phyloP scores from a whole-genome alignment of 2,113 vertebrate species.

The Holacanthus passer region DNA sequence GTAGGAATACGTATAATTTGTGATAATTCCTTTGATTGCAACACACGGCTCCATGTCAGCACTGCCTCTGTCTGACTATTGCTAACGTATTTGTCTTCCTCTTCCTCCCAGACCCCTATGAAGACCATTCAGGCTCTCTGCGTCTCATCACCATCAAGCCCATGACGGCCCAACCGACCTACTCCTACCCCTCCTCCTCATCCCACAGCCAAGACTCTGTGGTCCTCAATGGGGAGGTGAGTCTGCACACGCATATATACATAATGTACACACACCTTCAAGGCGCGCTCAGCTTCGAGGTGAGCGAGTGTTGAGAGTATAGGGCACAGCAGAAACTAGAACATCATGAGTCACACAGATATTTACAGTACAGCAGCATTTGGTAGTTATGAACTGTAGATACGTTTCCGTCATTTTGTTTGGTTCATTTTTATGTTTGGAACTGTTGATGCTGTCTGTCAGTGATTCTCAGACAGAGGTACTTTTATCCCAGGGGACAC shows the following conservation, averaged over 20 bases:
- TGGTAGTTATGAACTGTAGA: background rate
- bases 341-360: conserved; percentile 14
- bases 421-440: background rate
- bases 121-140: conserved; percentile 93
- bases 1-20: background rate
- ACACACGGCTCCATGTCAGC: background rate
- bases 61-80: background rate
- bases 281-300: conserved; percentile 8
- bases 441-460: background rate
- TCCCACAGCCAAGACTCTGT: conserved; percentile 94
- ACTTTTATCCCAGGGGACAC: background rate
- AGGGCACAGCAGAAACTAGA: conserved; percentile 26
- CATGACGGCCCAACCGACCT: conserved; percentile 87
- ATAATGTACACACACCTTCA: background rate
- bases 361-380: background rate
- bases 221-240: conserved; percentile 94
- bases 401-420: background rate
- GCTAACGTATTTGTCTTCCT: conserved; percentile 54
- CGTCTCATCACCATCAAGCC: conserved; percentile 96
- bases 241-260: conserved; percentile 30
- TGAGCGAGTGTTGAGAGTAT: conserved; percentile 9
- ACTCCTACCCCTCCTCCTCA: conserved; percentile 87
- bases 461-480: background rate
- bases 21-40: background rate
- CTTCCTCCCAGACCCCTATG: conserved; percentile 88